These are phyloP conservation scores for Girardinichthys multiradiatus DNA, from an alignment of 2,113 vertebrate genomes.

Conservation along the genomic window DNA sequence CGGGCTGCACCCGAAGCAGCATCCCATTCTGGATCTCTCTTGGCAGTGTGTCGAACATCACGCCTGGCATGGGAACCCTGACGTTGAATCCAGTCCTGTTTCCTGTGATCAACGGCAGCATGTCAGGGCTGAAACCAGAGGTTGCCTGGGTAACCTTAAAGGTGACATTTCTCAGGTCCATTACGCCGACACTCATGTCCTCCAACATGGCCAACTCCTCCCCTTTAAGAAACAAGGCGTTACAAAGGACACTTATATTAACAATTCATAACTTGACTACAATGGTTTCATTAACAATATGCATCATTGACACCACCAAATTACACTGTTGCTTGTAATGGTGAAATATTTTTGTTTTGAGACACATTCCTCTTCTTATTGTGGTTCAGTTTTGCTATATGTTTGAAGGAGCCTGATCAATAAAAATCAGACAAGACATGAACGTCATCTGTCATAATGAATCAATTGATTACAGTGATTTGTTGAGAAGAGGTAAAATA, in stretches of 20 bases:
- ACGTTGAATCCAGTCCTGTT: conserved; percentile 97
- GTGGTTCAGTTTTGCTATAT: too few relatives aligned
- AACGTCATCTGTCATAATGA: too few relatives aligned
- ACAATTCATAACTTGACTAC: too few relatives aligned
- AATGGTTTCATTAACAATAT: too few relatives aligned
- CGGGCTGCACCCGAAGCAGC: conserved; percentile 95
- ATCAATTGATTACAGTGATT: too few relatives aligned
- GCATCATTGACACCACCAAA: too few relatives aligned
- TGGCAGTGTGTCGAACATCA: conserved; percentile 91
- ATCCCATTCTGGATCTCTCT: conserved; percentile 98
- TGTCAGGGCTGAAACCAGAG: conserved; percentile 88
- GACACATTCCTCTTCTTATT: too few relatives aligned
- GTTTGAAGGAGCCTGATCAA: too few relatives aligned
- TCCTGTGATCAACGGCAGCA: conserved; percentile 97
- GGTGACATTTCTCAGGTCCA: conserved; percentile 97
- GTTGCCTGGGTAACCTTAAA: conserved; percentile 97
- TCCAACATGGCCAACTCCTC: conserved; percentile 98
- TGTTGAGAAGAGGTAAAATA: too few relatives aligned
- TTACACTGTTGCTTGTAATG: too few relatives aligned
- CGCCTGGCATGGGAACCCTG: conserved; percentile 89
- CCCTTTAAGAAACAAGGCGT: conserved; percentile 73
- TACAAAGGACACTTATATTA: background rate
- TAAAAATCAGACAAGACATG: too few relatives aligned
- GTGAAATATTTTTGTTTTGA: too few relatives aligned
- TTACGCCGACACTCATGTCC: conserved; percentile 96